Evolutionary conservation across 2,113 vertebrate genomes (phyloP).

Genomic region (Crypturellus undulatus): DNA sequence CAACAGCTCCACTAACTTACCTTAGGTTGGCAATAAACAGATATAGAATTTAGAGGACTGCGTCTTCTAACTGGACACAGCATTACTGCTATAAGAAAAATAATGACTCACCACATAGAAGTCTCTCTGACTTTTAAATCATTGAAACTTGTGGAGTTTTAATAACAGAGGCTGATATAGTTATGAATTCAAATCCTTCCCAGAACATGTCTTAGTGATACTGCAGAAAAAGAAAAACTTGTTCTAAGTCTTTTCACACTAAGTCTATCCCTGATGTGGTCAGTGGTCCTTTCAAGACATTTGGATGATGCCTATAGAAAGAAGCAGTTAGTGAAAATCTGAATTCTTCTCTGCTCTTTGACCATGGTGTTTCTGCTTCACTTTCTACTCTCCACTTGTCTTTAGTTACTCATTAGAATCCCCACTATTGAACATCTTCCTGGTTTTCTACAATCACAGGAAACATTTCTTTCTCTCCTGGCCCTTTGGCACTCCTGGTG

Average conservation of each 20-base stretch:
- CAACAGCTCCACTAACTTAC: not conserved
- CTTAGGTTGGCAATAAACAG: not conserved
- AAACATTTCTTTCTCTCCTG: not conserved
- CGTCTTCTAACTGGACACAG: not conserved
- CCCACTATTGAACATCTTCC: not conserved
- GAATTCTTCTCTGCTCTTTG: not conserved
- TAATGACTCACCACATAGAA: not conserved
- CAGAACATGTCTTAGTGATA: too few relatives aligned
- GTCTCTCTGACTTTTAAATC: not conserved
- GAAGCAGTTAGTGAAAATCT: not conserved
- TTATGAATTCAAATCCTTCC: not conserved
- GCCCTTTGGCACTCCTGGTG: too few relatives aligned
- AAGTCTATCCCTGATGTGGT: not conserved
- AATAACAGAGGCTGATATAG: not conserved
- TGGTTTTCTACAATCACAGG: fast-evolving
- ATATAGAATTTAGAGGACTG: not conserved
- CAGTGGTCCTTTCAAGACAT: not conserved
- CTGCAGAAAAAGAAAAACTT: not conserved
- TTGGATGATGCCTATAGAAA: not conserved
- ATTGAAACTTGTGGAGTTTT: not conserved
- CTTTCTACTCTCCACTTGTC: not conserved
- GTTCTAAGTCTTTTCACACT: too few relatives aligned
- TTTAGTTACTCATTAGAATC: not conserved
- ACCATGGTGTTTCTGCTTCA: not conserved
- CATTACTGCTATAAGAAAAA: not conserved